Evolutionary conservation across 2,888 invertebrate genomes (phyloP).

Genomic region (Argyra leucocephala): DNA sequence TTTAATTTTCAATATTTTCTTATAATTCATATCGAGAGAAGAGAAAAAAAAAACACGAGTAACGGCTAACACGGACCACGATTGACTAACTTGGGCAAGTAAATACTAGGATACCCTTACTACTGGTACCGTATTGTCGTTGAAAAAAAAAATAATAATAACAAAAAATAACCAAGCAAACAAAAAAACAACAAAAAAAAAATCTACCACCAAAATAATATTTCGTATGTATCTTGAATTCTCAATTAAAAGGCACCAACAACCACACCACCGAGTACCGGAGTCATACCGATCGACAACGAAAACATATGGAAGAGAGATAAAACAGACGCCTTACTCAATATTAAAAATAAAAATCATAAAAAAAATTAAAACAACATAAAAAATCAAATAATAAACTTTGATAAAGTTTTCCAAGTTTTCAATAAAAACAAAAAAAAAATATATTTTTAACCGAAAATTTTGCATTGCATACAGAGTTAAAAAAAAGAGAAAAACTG

Average conservation of each 20-base stretch:
- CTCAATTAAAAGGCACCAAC: background rate
- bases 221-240: background rate
- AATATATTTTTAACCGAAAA: too few relatives aligned
- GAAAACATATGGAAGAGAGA: slow-evolving; percentile 4
- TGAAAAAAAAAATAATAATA: slow-evolving; percentile 22
- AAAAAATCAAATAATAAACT: too few relatives aligned
- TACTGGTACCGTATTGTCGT: slow-evolving; percentile 10
- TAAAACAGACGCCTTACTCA: background rate
- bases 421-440: background rate
- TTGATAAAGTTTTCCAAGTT: background rate
- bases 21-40: slow-evolving; percentile 23
- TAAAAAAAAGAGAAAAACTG: too few relatives aligned
- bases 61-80: slow-evolving; percentile 44
- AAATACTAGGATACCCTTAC: slow-evolving; percentile 38
- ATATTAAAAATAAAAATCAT: background rate
- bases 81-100: slow-evolving; percentile 42
- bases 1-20: slow-evolving; percentile 7
- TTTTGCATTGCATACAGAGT: too few relatives aligned
- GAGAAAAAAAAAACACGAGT: slow-evolving; percentile 39
- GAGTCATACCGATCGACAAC: background rate
- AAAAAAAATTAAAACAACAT: background rate
- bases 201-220: background rate
- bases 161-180: slow-evolving; percentile 16
- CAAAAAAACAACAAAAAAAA: slow-evolving; percentile 9
- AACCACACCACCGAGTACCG: background rate